Percentiles rank a stretch among this genome's conserved stretches.
Evolutionary conservation across 2,113 vertebrate species (phyloP).

Genomic region (Corvus hawaiiensis): DNA sequence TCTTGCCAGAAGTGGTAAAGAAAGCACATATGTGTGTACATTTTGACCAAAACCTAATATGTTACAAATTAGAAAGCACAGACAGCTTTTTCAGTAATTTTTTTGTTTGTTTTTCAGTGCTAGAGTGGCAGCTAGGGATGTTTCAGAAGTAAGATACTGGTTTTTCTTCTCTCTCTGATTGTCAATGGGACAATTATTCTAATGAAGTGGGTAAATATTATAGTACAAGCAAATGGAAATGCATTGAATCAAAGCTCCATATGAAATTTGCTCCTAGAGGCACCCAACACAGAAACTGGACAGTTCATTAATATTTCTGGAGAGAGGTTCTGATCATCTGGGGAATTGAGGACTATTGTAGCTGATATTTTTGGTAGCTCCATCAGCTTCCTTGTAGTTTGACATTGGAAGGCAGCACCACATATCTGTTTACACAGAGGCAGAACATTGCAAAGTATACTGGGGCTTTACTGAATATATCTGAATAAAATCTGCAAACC

Average conservation of each 20-base stretch:
- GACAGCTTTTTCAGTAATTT: not conserved
- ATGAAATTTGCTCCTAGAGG: not conserved
- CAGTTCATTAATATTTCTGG: not conserved
- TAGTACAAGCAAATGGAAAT: not conserved
- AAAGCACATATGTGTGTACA: not conserved
- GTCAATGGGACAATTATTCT: not conserved
- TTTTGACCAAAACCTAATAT: not conserved
- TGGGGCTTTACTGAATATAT: not conserved
- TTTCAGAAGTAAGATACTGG: not conserved
- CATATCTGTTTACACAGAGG: not conserved
- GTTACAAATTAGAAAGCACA: not conserved
- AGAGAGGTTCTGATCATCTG: not conserved
- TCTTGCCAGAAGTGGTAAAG: not conserved
- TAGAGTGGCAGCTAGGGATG: not conserved
- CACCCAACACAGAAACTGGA: not conserved
- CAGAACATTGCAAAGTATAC: not conserved
- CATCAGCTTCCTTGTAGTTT: not conserved
- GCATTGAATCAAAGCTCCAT: not conserved
- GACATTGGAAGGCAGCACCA: not conserved
- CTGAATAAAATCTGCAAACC: not conserved
- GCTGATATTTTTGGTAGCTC: not conserved
- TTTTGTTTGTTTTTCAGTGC: not conserved
- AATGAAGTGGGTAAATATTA: not conserved
- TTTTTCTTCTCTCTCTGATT: not conserved
- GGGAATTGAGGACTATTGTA: not conserved